Evolutionary conservation across 2,113 vertebrate species (phyloP).

Genomic region (Galeopterus variegatus): DNA sequence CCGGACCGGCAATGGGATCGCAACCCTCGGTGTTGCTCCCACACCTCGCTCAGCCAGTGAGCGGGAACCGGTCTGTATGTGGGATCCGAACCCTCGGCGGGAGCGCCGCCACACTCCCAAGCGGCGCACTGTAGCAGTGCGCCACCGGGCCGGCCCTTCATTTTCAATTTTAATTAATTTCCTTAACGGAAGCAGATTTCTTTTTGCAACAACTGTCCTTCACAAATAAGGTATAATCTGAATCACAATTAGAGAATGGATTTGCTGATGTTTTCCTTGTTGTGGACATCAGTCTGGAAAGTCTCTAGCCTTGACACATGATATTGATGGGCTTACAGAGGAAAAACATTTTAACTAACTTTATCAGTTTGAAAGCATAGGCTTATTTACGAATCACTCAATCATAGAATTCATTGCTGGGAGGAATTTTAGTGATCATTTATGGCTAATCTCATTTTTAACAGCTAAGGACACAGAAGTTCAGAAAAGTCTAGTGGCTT

Average conservation of each 20-base stretch:
- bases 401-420: background rate
- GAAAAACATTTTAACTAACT: background rate
- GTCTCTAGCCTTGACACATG: background rate
- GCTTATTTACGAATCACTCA: constrained; percentile 24
- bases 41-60: too few species aligned
- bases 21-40: too few species aligned
- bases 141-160: too few species aligned
- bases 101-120: too few species aligned
- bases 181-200: constrained; percentile 51
- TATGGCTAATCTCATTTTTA: constrained; percentile 8
- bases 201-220: constrained; percentile 22
- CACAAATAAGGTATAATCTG: background rate
- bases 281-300: background rate
- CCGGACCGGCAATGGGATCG: too few species aligned
- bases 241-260: constrained; percentile 39
- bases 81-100: too few species aligned
- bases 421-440: background rate
- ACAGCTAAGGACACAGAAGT: background rate
- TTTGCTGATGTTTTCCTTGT: constrained; percentile 8
- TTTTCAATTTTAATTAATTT: constrained; percentile 66
- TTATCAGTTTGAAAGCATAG: background rate
- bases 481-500: background rate
- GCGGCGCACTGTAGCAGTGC: too few species aligned
- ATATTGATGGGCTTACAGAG: background rate
- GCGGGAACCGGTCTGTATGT: too few species aligned